Conservation (phyloP, 2,888 invertebrate species). For the Agrenia bidenticulata region DNA sequence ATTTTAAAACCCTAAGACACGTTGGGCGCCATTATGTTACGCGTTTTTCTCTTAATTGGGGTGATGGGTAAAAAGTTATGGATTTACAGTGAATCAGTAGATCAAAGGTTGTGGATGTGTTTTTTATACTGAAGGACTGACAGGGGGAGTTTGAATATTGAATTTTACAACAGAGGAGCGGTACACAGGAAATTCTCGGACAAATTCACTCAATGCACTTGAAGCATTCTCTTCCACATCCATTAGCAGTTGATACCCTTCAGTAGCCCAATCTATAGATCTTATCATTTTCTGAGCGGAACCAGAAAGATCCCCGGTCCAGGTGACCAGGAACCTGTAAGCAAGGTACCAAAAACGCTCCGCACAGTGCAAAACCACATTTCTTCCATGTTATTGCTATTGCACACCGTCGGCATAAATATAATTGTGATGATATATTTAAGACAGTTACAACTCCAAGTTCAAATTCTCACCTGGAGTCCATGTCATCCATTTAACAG, state of each 20-base stretch:
- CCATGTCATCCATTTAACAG: slow-evolving; percentile 59
- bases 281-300: slow-evolving; percentile 52
- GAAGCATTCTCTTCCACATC: slow-evolving; percentile 61
- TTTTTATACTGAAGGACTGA: slow-evolving; percentile 83
- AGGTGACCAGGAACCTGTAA: slow-evolving; percentile 67
- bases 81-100: no score
- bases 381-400: slow-evolving; percentile 82
- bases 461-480: slow-evolving; percentile 57
- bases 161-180: slow-evolving; percentile 72
- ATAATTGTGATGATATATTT: background rate
- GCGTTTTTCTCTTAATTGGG: no score
- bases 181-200: slow-evolving; percentile 96
- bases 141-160: slow-evolving; percentile 69
- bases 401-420: slow-evolving; percentile 72
- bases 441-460: slow-evolving; percentile 1
- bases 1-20: no score
- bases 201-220: slow-evolving; percentile 67
- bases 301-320: slow-evolving; percentile 53
- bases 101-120: no score
- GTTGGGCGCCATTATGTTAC: no score
- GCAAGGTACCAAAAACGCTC: slow-evolving; percentile 95
- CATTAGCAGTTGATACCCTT: slow-evolving; percentile 96
- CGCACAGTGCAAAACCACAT: slow-evolving; percentile 90
- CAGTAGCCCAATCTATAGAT: slow-evolving; percentile 85
- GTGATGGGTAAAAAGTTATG: no score